Percentiles rank a stretch among this genome's conserved stretches.
Evolutionary conservation across 2,888 invertebrate genomes (phyloP).

Genomic region (Drosophila kanekoi): DNA sequence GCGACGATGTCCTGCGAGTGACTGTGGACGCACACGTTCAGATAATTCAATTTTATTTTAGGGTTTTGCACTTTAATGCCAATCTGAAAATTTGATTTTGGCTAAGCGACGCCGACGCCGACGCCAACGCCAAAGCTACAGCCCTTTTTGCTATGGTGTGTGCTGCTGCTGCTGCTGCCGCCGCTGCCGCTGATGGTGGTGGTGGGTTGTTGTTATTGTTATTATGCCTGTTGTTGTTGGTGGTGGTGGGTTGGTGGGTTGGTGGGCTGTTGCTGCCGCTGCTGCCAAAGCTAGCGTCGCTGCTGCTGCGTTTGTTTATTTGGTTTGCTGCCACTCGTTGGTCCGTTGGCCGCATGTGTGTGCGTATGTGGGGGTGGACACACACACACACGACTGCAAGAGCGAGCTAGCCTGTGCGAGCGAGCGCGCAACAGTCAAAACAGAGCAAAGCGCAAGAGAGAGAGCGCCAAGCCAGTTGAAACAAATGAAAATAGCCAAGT

Average conservation of each 20-base stretch:
- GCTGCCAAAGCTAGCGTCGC: conserved; percentile 26
- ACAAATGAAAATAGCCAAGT: conserved; percentile 65
- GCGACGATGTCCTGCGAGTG: conserved; percentile 77
- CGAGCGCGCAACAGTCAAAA: conserved; percentile 18
- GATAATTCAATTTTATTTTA: conserved; percentile 84
- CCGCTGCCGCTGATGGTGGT: conserved; percentile 25
- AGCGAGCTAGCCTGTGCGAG: conserved; percentile 34
- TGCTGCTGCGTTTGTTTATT: conserved; percentile 56
- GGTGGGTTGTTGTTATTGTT: conserved; percentile 61
- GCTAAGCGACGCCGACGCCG: conserved; percentile 68
- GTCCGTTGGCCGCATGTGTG: conserved; percentile 67
- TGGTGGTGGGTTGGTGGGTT: conserved; percentile 46
- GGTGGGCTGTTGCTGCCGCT: conserved; percentile 25
- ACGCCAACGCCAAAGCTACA: conserved; percentile 46
- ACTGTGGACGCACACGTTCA: conserved; percentile 77
- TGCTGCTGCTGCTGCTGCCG: background rate
- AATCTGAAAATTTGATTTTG: conserved; percentile 83
- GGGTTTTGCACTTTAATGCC: conserved; percentile 84
- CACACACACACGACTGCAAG: conserved; percentile 40
- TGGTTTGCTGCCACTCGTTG: conserved; percentile 60
- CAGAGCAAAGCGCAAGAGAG: conserved; percentile 15
- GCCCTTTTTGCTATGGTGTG: conserved; percentile 52
- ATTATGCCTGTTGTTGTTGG: conserved; percentile 44
- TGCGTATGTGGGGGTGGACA: conserved; percentile 79
- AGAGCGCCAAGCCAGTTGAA: conserved; percentile 49